Conservation (phyloP, 1,140 invertebrate genomes). For the Asobara japonica region DNA sequence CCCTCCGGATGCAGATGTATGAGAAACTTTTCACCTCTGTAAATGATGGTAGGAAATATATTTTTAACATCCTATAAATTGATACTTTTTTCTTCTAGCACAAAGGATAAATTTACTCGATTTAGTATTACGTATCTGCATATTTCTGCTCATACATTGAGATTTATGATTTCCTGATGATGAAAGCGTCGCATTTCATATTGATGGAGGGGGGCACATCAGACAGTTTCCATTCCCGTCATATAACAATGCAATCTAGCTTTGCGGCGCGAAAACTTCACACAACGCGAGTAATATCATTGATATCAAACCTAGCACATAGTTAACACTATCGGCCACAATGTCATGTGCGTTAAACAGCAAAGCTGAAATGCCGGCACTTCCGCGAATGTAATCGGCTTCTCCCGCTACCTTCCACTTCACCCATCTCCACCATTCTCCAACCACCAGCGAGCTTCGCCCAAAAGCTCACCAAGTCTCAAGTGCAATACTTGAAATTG, state of each 20-base stretch:
- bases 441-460: not conserved
- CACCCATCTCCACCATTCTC: not conserved
- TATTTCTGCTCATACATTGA: no score
- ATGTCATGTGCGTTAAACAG: not conserved
- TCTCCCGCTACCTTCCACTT: not conserved
- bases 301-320: not conserved
- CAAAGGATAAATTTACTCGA: not conserved
- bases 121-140: not conserved
- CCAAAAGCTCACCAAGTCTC: slow-evolving; percentile 16
- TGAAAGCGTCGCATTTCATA: no score
- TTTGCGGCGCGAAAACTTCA: no score
- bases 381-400: not conserved
- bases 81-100: not conserved
- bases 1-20: slow-evolving; percentile 14
- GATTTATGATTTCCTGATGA: no score
- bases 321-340: not conserved
- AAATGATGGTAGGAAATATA: not conserved
- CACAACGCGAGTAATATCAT: not conserved
- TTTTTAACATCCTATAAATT: not conserved
- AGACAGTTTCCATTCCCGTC: no score
- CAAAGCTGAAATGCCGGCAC: not conserved
- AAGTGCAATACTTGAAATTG: slow-evolving; percentile 27
- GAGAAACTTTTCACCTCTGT: slow-evolving; percentile 16
- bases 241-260: no score
- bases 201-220: no score